Conservation (phyloP, 2,888 invertebrate genomes). For the Drosophila lutescens region DNA sequence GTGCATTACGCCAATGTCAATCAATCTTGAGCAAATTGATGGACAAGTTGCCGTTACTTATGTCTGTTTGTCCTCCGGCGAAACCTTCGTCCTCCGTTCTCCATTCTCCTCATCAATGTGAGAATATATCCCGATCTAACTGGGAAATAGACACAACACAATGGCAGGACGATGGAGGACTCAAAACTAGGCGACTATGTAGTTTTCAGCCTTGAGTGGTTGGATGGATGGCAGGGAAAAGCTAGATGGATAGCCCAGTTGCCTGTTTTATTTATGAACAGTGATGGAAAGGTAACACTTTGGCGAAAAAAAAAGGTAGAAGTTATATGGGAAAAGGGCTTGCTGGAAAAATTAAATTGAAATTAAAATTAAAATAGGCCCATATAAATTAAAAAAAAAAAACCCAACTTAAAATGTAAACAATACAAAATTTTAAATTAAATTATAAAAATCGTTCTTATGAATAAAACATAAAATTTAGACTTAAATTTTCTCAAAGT, state of each 20-base stretch:
- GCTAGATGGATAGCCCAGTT: constrained; percentile 49
- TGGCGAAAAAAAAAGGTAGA: background rate
- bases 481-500: too few species aligned
- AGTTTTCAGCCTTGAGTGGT: constrained; percentile 42
- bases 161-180: constrained; percentile 13
- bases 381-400: background rate
- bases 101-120: constrained; percentile 21
- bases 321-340: background rate
- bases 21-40: constrained; percentile 80
- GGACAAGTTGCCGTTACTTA: constrained; percentile 76
- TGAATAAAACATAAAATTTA: too few species aligned
- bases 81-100: constrained; percentile 8
- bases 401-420: too few species aligned
- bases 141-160: constrained; percentile 17
- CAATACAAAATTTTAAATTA: too few species aligned
- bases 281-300: constrained; percentile 13
- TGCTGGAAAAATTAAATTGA: background rate
- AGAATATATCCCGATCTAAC: constrained; percentile 10
- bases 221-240: constrained; percentile 1
- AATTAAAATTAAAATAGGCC: background rate
- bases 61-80: constrained; percentile 23
- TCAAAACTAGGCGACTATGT: constrained; percentile 55
- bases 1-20: constrained; percentile 78
- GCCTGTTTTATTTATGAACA: constrained; percentile 65
- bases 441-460: too few species aligned